Evolutionary conservation across 2,797 vertebrate species (phyloP).

Genomic region (Silurus aristotelis): DNA sequence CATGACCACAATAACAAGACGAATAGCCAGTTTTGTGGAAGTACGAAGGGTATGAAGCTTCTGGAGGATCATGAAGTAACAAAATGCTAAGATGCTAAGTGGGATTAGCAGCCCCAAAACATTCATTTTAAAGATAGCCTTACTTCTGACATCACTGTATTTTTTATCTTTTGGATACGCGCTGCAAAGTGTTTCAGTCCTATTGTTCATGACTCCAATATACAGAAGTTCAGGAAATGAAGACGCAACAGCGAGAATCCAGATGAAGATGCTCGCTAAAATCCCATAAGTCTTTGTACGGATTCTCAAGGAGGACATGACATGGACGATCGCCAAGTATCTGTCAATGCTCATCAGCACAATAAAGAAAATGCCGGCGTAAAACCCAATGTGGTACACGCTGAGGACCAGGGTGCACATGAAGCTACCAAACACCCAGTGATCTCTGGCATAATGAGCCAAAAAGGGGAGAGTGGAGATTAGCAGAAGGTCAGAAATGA

Average conservation of each 20-base stretch:
- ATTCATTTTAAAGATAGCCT: constrained; percentile 81
- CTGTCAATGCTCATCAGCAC: constrained; percentile 89
- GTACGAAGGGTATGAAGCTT: constrained; percentile 73
- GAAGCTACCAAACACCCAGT: constrained; percentile 82
- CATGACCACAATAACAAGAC: constrained; percentile 81
- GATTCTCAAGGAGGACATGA: constrained; percentile 77
- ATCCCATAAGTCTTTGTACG: constrained; percentile 77
- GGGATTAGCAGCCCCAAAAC: constrained; percentile 82
- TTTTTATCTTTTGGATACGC: neutral
- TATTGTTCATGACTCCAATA: constrained; percentile 59
- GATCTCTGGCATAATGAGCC: constrained; percentile 76
- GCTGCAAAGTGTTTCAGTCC: constrained; percentile 1
- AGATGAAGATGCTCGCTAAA: constrained; percentile 74
- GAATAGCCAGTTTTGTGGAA: constrained; percentile 81
- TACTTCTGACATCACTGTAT: constrained; percentile 62
- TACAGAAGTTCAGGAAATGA: constrained; percentile 80
- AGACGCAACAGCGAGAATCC: constrained; percentile 74
- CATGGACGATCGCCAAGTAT: constrained; percentile 88
- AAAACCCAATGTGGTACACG: constrained; percentile 68
- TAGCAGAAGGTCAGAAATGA: constrained; percentile 85
- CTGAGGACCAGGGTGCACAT: constrained; percentile 81
- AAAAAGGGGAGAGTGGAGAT: constrained; percentile 85
- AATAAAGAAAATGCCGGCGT: constrained; percentile 87
- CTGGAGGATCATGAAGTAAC: constrained; percentile 82
- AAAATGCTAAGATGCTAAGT: constrained; percentile 79